These are phyloP conservation scores for Sitobion miscanthi DNA, from an alignment of 1,140 invertebrate species.

Conservation along the genomic window DNA sequence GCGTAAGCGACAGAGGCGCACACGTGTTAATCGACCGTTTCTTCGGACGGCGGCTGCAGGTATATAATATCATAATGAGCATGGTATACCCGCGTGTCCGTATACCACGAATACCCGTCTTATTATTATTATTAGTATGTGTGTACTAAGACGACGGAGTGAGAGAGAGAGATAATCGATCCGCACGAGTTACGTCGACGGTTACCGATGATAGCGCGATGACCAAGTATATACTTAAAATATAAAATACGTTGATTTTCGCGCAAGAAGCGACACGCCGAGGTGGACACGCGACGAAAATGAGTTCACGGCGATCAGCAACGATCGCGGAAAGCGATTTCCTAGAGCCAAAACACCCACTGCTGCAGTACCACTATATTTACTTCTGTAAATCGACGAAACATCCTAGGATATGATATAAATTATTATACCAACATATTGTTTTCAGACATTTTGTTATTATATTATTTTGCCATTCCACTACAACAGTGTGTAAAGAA, in stretches of 20 bases:
- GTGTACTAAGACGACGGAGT: not conserved
- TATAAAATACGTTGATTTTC: not conserved
- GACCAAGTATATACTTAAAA: not conserved
- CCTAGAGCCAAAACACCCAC: not conserved
- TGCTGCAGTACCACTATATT: not conserved
- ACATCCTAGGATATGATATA: not conserved
- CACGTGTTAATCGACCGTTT: conserved; percentile 5
- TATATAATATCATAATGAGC: not conserved
- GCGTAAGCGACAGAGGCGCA: not conserved
- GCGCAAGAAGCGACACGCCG: not conserved
- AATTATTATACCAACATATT: not conserved
- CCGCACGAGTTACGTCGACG: not conserved
- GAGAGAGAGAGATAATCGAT: not conserved
- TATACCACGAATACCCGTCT: not conserved
- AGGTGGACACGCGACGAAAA: not conserved
- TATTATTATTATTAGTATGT: not conserved
- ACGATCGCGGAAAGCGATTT: not conserved
- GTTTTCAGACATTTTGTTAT: no score
- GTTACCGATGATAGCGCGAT: not conserved
- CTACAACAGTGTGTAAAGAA: no score
- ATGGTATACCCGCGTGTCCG: not conserved
- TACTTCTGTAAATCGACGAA: not conserved
- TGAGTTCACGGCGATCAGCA: not conserved
- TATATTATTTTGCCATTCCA: no score
- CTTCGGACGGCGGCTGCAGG: not conserved